Base-by-base conservation (phyloP, 2,797 vertebrate genomes). In the Melanotaenia boesemani region DNA sequence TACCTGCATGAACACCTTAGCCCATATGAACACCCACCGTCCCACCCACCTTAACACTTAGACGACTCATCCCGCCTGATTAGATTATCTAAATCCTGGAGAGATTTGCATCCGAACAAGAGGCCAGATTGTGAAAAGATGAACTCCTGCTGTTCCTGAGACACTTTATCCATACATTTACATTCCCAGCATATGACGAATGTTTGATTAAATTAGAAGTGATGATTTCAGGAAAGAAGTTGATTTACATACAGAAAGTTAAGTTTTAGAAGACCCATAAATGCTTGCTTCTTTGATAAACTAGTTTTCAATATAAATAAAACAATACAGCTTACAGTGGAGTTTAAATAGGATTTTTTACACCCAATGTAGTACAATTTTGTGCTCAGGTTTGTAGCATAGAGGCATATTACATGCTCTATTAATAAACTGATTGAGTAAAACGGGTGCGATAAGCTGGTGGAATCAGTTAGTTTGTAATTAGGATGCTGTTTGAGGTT, bases 71-170 rank as follows among this genome's bases (percentile, higher is more conserved):
- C 67, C 30, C 65, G 0, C 56, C 52, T 84, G 81, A 87, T 77
- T 59, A 73, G 81, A 93, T 90, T 88, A 90, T 87, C 76, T 61
- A 68, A 88, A 87, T 84, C 58, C 20, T 5, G n/a, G 2, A 0
- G 20, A 78, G 76, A 90, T 94, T 93, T 92, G 63, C 90, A 90
- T 90, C 76, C 48, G 80, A 88, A 86, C 77, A 76, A 11, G 70
- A 50, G 8, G 18, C 24, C 71, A 46, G 59, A 75, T n/a, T 46
- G 66, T 67, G 22, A 72, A 75, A 72, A 76, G 78, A 76, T 70
- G 32, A 77, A 71, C 66, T 55, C 76, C 64, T 22, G 70, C 83
- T 85, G 89, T 83, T 70, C 62, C 66, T 13, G 2, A 32, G 61
- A 69, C 79, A 72, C 81, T 69, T 85, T 56, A 61, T 81, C 75